Base-by-base conservation (phyloP, 1,140 invertebrate species). In the Piezodorus guildinii region DNA sequence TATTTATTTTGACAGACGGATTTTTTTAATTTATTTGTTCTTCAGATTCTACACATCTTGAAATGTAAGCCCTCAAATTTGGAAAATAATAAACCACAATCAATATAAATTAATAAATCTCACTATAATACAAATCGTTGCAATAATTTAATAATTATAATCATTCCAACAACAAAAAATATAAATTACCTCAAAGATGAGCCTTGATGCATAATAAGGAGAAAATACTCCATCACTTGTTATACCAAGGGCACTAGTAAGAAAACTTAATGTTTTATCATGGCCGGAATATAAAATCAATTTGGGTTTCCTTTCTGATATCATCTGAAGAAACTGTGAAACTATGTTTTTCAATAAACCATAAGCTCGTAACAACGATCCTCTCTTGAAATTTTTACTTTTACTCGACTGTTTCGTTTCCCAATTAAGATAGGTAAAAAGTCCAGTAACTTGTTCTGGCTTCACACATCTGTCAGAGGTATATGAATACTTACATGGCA, bases 271-370 rank as follows among this genome's bases (percentile, higher is more conserved):
- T 0, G 92, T 94, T 69, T 87, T 87, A 73, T 95, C 92, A 71
- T 96, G 94, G 0, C 90, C 92, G 0, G 91, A 94, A 72, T 93
- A 96, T 0, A 95, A 67, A 9, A 92, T 84, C 63, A 95, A 81
- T 70, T 86, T 87, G 0, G 87, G 87, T 68, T 84, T 85, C 65
- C 79, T 83, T 62, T 86, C 85, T 0, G 85, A 89, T 62, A 87
- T 85, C 74, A 87, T 87, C 67, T 81, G 78, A 1, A 91, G 78
- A 80, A 91, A 85, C 67, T 88, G 84, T 52, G 83, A 82, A 1
- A 90, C 86, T 46, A 91, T 84, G 68, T 86, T 85, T 16, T 85
- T 78, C 21, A 91, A 79, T 66, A 91, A 76, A 45, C 88, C 88
- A 68, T 90, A 91, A 0, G 87, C 83, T 52, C 82, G 77, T 12